Evolutionary conservation across 2,113 vertebrate genomes (phyloP).

Genomic region (Manacus vitellinus): DNA sequence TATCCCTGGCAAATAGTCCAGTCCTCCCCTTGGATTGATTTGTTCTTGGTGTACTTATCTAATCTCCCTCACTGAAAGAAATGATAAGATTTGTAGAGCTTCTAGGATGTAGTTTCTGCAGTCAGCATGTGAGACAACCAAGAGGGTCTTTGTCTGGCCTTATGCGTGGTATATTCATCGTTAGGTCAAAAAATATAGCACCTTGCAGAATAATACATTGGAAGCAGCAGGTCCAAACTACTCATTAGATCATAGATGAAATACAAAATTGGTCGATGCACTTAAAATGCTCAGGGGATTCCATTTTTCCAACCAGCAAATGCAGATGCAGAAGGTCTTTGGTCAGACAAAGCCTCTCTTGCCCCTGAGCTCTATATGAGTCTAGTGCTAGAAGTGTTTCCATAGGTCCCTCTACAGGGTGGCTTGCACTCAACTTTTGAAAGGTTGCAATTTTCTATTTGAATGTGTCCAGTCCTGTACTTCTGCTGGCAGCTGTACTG

Average conservation of each 20-base stretch:
- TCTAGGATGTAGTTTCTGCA: not conserved
- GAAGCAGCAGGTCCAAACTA: not conserved
- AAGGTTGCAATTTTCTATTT: not conserved
- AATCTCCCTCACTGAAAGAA: not conserved
- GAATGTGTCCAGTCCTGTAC: not conserved
- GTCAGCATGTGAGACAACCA: not conserved
- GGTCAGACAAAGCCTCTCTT: not conserved
- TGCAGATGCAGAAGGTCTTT: not conserved
- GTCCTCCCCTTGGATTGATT: not conserved
- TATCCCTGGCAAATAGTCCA: not conserved
- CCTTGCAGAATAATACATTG: not conserved
- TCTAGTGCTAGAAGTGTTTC: not conserved
- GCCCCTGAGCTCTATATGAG: rapidly evolving
- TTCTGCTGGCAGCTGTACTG: slow-evolving; percentile 8
- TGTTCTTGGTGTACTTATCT: not conserved
- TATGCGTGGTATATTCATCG: not conserved
- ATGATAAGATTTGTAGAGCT: not conserved
- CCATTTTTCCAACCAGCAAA: not conserved
- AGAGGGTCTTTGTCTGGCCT: not conserved
- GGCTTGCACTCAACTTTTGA: not conserved
- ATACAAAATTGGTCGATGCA: not conserved
- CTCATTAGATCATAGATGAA: not conserved
- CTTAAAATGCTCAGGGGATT: not conserved
- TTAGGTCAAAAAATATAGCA: rapidly evolving
- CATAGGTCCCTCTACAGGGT: not conserved